Conservation (phyloP, 2,113 vertebrate species). For the Ptyas mucosa region DNA sequence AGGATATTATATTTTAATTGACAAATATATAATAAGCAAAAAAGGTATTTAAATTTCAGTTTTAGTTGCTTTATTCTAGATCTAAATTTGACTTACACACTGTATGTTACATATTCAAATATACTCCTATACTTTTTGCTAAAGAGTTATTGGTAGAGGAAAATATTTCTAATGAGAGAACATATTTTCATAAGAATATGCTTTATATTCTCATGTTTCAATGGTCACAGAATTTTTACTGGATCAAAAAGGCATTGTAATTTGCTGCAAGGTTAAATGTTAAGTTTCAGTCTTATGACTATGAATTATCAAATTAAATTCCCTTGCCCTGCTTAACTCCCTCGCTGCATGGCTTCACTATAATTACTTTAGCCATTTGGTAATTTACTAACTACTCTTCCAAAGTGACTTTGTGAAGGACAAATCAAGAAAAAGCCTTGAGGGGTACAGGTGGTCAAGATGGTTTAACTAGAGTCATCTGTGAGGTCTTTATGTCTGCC, state of each 20-base stretch:
- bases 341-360: constrained; percentile 51
- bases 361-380: constrained; percentile 57
- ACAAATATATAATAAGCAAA: background rate
- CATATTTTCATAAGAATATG: constrained; percentile 7
- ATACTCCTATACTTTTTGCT: constrained; percentile 9
- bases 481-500: constrained; percentile 54
- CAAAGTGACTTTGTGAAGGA: constrained; percentile 55
- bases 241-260: constrained; percentile 48
- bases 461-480: constrained; percentile 51
- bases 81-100: background rate
- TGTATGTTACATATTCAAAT: background rate
- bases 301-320: constrained; percentile 62
- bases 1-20: background rate
- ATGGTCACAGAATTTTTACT: constrained; percentile 42
- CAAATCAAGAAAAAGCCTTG: constrained; percentile 45
- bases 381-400: constrained; percentile 51
- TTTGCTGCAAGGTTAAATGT: constrained; percentile 55
- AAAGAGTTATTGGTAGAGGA: constrained; percentile 15
- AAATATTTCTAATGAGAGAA: constrained; percentile 20
- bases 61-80: background rate
- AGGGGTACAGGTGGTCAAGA: constrained; percentile 57
- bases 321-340: constrained; percentile 48
- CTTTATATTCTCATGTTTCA: constrained; percentile 50
- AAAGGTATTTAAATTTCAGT: background rate
- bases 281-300: constrained; percentile 57